Evolutionary conservation across 2,797 vertebrate genomes (phyloP).

Genomic region (Menidia menidia): DNA sequence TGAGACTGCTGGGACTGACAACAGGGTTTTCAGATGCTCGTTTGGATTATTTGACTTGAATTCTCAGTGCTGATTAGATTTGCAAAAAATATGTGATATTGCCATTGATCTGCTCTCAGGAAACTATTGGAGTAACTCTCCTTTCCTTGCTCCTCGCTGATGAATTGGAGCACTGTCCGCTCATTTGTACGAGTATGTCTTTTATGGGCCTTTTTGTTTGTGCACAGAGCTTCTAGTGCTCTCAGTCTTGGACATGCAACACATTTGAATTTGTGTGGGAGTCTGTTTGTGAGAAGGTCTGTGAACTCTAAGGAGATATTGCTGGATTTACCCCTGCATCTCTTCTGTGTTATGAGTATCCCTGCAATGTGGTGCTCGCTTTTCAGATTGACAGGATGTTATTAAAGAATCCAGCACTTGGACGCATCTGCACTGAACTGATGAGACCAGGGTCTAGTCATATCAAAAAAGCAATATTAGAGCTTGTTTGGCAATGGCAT

Average conservation of each 20-base stretch:
- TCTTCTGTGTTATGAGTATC: conserved; percentile 76
- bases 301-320: conserved; percentile 76
- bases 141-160: conserved; percentile 18
- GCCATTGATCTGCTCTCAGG: conserved; percentile 36
- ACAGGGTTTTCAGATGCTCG: conserved; percentile 52
- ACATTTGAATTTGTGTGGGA: conserved; percentile 48
- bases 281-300: conserved; percentile 52
- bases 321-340: conserved; percentile 75
- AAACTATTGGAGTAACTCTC: conserved; percentile 9
- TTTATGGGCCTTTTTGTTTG: conserved; percentile 10
- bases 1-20: conserved; percentile 50
- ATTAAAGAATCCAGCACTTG: conserved; percentile 83
- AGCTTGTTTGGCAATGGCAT: conserved; percentile 79
- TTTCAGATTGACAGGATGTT: conserved; percentile 83
- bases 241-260: neutral
- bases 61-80: conserved; percentile 45
- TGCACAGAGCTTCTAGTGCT: neutral
- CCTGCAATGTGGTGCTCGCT: conserved; percentile 67
- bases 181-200: conserved; percentile 22
- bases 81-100: conserved; percentile 39
- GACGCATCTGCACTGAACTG: conserved; percentile 82
- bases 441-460: conserved; percentile 75
- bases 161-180: conserved; percentile 20
- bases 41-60: conserved; percentile 46
- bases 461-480: conserved; percentile 84